Base-by-base conservation (phyloP, 2,797 vertebrate genomes). In the Lutjanus campechanus region DNA sequence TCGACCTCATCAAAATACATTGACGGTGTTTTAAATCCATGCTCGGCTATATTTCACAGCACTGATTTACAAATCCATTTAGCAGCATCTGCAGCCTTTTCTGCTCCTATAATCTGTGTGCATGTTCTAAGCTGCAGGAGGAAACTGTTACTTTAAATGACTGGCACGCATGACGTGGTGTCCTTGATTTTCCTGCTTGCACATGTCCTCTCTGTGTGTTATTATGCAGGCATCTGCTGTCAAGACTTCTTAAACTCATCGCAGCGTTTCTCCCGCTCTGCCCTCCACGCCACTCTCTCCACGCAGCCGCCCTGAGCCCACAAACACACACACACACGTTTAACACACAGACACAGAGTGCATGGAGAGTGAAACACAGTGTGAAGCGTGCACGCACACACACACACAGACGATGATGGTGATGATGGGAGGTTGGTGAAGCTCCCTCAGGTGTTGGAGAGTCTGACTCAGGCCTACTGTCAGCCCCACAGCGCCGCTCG, bases 201-300 rank as follows among this genome's bases (percentile, higher is more conserved):
- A 88, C 88, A 88, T 92, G 91, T 93, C 88, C 86, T 88, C 85
- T 88, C 84, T 84, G 78, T 90, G 86, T 73, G 77, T 87, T 89
- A 89, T 93, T 87, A 91, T 84, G 85, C 88, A 90, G 88, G 89
- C 92, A 90, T 94, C 89, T 93, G 93, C 94, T 95, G 93, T 94
- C 94, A 95, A 92, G 90, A 93, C 81, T 88, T 81, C 92, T 95
- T 92, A 93, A 85, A 92, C 90, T 95, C 92, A 94, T 60, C 49
- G 60, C 77, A 19, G 73, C 69, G 19, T 61, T 68, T 60, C 69
- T 81, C 80, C 72, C 62, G 73, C 80, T 69, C 82, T 44, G 65
- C 73, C 80, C 73, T 47, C 79, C 77, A 72, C 69, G 63, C 88
- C 80, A 75, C 76, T 56, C 79, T 85, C 71, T 73, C 70, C 73